Conservation (phyloP, 2,113 vertebrate species). For the Myrmophylax atrothorax region DNA sequence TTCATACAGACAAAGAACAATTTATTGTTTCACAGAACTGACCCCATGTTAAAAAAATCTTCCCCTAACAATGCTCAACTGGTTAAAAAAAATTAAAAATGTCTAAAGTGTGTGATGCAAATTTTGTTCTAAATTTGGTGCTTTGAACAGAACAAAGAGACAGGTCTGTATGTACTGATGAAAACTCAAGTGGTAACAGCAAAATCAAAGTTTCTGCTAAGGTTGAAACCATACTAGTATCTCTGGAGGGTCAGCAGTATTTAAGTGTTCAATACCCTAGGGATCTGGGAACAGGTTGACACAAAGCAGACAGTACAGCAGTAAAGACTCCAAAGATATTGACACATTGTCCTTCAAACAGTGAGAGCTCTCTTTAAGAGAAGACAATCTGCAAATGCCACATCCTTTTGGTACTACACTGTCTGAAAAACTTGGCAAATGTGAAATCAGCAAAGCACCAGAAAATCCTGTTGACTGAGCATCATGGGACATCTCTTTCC, state of each 20-base stretch:
- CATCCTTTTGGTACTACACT: not conserved
- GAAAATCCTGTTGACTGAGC: not conserved
- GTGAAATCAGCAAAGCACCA: not conserved
- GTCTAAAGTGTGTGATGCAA: not conserved
- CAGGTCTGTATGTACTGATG: not conserved
- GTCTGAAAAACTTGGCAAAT: not conserved
- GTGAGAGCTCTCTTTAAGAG: not conserved
- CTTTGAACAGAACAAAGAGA: not conserved
- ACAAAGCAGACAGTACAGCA: not conserved
- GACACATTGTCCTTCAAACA: not conserved
- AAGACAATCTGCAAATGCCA: not conserved
- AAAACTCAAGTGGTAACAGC: not conserved
- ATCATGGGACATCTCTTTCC: not conserved
- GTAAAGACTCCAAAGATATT: not conserved
- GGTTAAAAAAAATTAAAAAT: not conserved
- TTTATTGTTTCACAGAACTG: not conserved
- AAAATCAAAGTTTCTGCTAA: not conserved
- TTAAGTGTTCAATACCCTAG: not conserved
- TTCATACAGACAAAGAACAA: not conserved
- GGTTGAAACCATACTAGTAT: not conserved
- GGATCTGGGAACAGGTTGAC: not conserved
- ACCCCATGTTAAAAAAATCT: not conserved
- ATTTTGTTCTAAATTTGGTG: not conserved
- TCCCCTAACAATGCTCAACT: not conserved
- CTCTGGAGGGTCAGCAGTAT: not conserved